Evolutionary conservation across 2,797 vertebrate genomes (phyloP).

Genomic region (Trematomus bernacchii): DNA sequence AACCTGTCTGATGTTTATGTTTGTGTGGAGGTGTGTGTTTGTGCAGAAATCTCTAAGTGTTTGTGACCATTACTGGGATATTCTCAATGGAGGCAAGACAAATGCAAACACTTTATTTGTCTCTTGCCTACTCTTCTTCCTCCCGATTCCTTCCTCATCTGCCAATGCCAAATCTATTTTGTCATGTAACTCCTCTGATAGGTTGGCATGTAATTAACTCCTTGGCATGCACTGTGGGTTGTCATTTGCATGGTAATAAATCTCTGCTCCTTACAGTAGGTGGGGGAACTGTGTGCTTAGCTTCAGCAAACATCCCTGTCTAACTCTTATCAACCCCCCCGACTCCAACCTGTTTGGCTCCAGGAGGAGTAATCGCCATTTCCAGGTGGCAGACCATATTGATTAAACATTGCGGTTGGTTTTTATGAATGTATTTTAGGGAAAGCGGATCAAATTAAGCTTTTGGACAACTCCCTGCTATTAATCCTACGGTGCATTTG

Average conservation of each 20-base stretch:
- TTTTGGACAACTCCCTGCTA: constrained; percentile 63
- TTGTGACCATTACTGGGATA: constrained; percentile 55
- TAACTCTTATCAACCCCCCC: constrained; percentile 46
- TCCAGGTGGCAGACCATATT: constrained; percentile 62
- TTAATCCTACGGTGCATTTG: constrained; percentile 62
- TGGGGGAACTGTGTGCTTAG: constrained; percentile 55
- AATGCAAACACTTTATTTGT: constrained; percentile 42
- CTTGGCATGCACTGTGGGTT: constrained; percentile 76
- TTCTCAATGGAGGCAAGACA: constrained; percentile 38
- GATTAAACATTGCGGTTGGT: constrained; percentile 65
- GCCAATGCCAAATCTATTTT: constrained; percentile 77
- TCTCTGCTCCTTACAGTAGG: constrained; percentile 69
- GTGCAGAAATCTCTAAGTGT: constrained; percentile 54
- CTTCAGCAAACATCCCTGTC: constrained; percentile 64
- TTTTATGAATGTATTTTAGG: constrained; percentile 73
- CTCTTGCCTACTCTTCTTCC: constrained; percentile 31
- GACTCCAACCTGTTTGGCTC: constrained; percentile 43
- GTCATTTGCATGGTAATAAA: constrained; percentile 84
- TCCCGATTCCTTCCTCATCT: constrained; percentile 62
- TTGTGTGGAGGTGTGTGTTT: constrained; percentile 19
- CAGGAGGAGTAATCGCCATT: constrained; percentile 48
- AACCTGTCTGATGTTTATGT: constrained; percentile 59
- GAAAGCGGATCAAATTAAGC: constrained; percentile 65
- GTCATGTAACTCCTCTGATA: constrained; percentile 78
- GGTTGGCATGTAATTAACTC: constrained; percentile 82